phyloP scores from a whole-genome alignment of 2,888 invertebrate genomes.

The Oligia strigilis region DNA sequence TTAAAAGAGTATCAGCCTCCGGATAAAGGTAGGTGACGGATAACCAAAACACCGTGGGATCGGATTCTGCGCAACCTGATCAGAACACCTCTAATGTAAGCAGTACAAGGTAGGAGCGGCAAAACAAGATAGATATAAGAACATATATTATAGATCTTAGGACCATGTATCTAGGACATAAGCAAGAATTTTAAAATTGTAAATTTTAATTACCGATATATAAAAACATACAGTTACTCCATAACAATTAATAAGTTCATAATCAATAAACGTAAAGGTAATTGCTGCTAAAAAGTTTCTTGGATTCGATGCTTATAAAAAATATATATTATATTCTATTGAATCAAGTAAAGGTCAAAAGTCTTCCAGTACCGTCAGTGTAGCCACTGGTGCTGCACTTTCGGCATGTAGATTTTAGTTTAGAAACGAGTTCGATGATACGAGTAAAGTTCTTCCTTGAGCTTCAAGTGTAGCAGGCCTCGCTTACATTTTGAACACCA shows the following conservation, averaged over 20 bases:
- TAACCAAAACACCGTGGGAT: conserved; percentile 33
- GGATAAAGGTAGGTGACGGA: conserved; percentile 51
- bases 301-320: not conserved
- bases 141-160: not conserved
- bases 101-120: conserved; percentile 31
- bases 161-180: conserved; percentile 3
- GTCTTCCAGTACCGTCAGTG: conserved; percentile 40
- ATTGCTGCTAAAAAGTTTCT: conserved; percentile 9
- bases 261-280: conserved; percentile 7
- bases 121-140: not conserved
- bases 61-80: conserved; percentile 48
- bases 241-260: not conserved
- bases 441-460: not conserved
- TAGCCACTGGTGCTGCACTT: not conserved
- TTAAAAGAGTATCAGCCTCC: conserved; percentile 28
- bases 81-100: conserved; percentile 23
- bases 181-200: not conserved
- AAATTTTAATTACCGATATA: not conserved
- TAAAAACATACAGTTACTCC: conserved; percentile 20
- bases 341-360: conserved; percentile 18
- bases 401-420: conserved; percentile 22
- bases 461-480: not conserved
- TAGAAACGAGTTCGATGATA: not conserved
- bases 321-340: not conserved
- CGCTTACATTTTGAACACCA: not conserved